Base-by-base conservation (phyloP, 2,113 vertebrate species). In the Melanerpes formicivorus region DNA sequence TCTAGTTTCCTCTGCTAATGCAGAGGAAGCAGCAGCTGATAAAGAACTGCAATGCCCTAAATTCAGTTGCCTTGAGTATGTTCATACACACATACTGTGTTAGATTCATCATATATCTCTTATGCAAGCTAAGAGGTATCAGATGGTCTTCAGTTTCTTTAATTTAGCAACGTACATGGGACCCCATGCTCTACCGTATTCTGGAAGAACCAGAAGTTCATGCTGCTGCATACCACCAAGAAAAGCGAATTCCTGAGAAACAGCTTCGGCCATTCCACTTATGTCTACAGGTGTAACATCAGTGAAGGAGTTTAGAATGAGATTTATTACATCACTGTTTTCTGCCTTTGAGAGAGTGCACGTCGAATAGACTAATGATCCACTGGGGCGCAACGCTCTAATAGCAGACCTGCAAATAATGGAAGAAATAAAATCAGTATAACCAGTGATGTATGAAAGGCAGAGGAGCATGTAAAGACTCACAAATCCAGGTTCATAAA, bases 81-180 rank as follows among this genome's bases (percentile, higher is more conserved):
- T 74, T 52, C 27, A 46, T 6, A 63, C 16, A 52, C 12, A 72
- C 6, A 56, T 3, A n/a, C 2, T 29, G 3, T 23, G 66, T 21
- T 54, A 70, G 80, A 93, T 72, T 82, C 56, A 79, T 46, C 34
- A 71, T 1, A 37, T 6, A 86, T 4, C 12, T 6, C 14, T 92
- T 79, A 87, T 11, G 82, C 67, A 84, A 74, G 5, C 7, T 29
- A 54, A 37, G 21, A 80, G 44, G 42, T 50, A 79, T 74, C 59
- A 69, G 2, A 3, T 7, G 13, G 56, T 70, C 52, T 84, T 92
- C 1, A 50, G 89, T 97, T 98, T 99, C 96, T 96, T 98, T 92
- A 99, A 88, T 92, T 98, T 98, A 83, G 98, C 98, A 79, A 99
- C 66, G 30, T 98, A 99, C 99, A 99, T 99, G 8, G 99, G 99